Evolutionary conservation across 2,888 invertebrate species (phyloP), one percentile per base, ranked within the genome.

Genomic region (Hemicrepidius hirtus): DNA sequence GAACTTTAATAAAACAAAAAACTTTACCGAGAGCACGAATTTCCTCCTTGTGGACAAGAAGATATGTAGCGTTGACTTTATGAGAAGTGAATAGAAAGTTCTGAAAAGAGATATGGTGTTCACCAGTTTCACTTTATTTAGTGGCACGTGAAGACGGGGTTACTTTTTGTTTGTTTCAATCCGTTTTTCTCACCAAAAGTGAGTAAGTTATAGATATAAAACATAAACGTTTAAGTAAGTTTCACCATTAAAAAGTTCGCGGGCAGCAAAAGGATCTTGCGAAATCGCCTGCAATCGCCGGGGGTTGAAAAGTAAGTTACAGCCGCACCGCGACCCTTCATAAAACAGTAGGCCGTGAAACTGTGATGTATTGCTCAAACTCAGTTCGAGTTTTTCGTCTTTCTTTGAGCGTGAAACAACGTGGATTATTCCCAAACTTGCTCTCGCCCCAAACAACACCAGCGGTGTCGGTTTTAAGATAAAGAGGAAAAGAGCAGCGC

Each of bases 251-350:
- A 66, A 71, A 71, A 62, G 62, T 70, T 63, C 16, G 49, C 32
- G 65, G 57, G 37, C 65, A 59, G 59, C 20, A 65, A 71, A 67
- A 53, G 28, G 66, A 71, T 62, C 60, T 67, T 35, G 20, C 28
- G 40, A 66, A 62, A 66, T 66, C 71, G 71, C 50, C 53, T 71
- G 37, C 64, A 68, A 68, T 64, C 68, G 68, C 73, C 68, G 35
- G 44, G 57, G 64, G 57, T 60, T 49, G 18, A 16, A 53, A 62
- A 74, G 70, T 67, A 66, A 72, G 53, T 71, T 75, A 76, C 71
- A 68, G 66, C 73, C 73, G 71, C 75, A 59, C 35, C 13, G 76
- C 68, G 76, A 71, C 76, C 69, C 69, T 75, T 71, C 71, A 68
- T 71, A 71, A 75, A 71, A 73, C 70, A 71, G 62, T 66, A 63